These are phyloP conservation scores for Argyresthia goedartella DNA, from an alignment of 2,888 invertebrate species.

Conservation along the genomic window DNA sequence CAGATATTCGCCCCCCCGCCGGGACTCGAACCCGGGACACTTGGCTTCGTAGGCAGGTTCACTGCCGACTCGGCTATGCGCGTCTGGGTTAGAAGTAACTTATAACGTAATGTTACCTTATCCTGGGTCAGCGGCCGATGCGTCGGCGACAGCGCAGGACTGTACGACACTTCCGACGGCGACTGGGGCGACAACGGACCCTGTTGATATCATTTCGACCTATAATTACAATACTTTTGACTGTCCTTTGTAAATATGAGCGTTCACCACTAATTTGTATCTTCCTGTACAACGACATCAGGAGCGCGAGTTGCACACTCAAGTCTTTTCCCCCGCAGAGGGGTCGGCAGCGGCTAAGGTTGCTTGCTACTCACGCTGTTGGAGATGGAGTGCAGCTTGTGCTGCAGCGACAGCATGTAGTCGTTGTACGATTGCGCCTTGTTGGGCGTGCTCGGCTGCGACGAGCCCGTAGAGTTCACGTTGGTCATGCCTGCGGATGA, in stretches of 20 bases:
- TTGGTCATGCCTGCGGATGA: constrained; percentile 37
- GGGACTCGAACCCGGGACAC: no score
- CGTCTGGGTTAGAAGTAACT: no score
- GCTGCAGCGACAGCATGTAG: constrained; percentile 78
- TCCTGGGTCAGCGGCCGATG: constrained; percentile 33
- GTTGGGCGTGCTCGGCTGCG: constrained; percentile 74
- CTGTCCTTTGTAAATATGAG: no score
- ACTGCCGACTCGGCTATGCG: no score
- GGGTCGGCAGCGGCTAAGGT: no score
- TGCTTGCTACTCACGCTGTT: constrained; percentile 59
- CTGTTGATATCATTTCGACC: constrained; percentile 25
- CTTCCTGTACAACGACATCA: no score
- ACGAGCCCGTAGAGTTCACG: constrained; percentile 61
- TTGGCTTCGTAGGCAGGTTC: no score
- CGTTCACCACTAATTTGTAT: no score
- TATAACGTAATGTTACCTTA: constrained; percentile 25
- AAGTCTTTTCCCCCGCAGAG: no score
- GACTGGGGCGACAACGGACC: constrained; percentile 73
- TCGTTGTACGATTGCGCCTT: constrained; percentile 75
- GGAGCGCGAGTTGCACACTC: no score
- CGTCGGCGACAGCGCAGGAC: constrained; percentile 59
- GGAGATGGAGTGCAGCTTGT: constrained; percentile 75
- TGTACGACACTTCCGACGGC: constrained; percentile 53
- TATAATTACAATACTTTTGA: no score
- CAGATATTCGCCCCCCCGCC: no score